phyloP scores from a whole-genome alignment of 2,888 invertebrate genomes.

The Trichogramma evanescens region DNA sequence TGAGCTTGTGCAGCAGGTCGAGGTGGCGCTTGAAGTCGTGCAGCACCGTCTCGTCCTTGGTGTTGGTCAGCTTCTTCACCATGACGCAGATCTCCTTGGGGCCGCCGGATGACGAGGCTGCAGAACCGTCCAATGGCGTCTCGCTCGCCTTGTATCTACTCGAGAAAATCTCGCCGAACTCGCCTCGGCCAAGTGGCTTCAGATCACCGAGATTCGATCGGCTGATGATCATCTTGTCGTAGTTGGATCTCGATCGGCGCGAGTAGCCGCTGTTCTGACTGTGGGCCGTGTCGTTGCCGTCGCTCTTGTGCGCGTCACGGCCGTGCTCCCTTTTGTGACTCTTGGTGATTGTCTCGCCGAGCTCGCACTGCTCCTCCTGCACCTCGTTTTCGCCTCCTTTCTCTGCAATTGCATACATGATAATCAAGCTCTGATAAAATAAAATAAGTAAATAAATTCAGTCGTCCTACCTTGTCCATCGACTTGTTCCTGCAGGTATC shows the following conservation, averaged over 20 bases:
- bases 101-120: slow-evolving; percentile 70
- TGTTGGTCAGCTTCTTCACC: slow-evolving; percentile 69
- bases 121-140: slow-evolving; percentile 50
- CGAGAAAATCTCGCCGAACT: slow-evolving; percentile 85
- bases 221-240: slow-evolving; percentile 70
- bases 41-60: slow-evolving; percentile 70
- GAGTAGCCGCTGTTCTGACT: slow-evolving; percentile 57
- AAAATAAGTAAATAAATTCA: background rate
- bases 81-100: slow-evolving; percentile 52
- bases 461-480: slow-evolving; percentile 34
- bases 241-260: slow-evolving; percentile 59
- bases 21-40: slow-evolving; percentile 84
- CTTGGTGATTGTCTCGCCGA: slow-evolving; percentile 46
- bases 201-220: slow-evolving; percentile 62
- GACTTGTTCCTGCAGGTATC: slow-evolving; percentile 42
- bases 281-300: slow-evolving; percentile 60
- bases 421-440: background rate
- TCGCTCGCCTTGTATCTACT: slow-evolving; percentile 56
- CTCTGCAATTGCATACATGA: slow-evolving; percentile 27
- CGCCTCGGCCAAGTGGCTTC: slow-evolving; percentile 65
- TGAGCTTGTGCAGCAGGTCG: slow-evolving; percentile 76
- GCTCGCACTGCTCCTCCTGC: slow-evolving; percentile 46
- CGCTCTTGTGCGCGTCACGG: slow-evolving; percentile 58
- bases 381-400: slow-evolving; percentile 43
- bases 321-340: slow-evolving; percentile 38